A percentile compares a stretch with the other conserved stretches of the same genome.
These are phyloP conservation scores for Nipponacmea schrenckii DNA, from an alignment of 2,888 invertebrate species.

Conservation along the genomic window DNA sequence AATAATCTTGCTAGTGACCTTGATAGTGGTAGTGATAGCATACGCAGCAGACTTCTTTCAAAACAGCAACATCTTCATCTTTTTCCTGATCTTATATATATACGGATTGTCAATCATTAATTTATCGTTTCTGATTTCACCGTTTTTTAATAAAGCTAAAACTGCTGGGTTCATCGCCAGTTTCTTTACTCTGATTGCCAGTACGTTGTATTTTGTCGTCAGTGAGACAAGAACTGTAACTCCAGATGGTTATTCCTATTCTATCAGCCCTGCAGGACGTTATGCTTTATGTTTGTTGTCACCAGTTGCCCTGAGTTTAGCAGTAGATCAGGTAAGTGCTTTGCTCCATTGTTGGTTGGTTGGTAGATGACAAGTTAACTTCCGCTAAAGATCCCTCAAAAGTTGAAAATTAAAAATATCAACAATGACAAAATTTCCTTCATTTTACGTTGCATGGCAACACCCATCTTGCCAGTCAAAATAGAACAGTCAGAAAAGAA, in stretches of 20 bases:
- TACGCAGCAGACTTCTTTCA: constrained; percentile 77
- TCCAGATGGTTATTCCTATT: constrained; percentile 44
- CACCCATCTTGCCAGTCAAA: too few relatives aligned
- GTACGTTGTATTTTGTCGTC: constrained; percentile 84
- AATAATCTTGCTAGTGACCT: constrained; percentile 77
- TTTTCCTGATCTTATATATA: constrained; percentile 81
- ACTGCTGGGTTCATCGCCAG: constrained; percentile 78
- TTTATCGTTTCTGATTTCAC: constrained; percentile 85
- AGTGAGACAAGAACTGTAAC: constrained; percentile 70
- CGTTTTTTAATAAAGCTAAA: constrained; percentile 81
- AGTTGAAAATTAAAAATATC: too few relatives aligned
- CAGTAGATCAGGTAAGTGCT: constrained; percentile 84
- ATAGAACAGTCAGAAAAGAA: too few relatives aligned
- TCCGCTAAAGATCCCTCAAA: too few relatives aligned
- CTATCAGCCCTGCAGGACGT: constrained; percentile 74
- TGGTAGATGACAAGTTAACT: too few relatives aligned
- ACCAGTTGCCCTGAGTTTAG: constrained; percentile 84
- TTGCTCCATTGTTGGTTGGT: too few relatives aligned
- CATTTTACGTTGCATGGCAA: too few relatives aligned
- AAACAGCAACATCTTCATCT: constrained; percentile 81
- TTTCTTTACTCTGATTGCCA: constrained; percentile 81
- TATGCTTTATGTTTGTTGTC: constrained; percentile 84
- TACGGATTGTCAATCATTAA: constrained; percentile 86
- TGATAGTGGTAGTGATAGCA: constrained; percentile 70
- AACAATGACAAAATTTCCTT: too few relatives aligned